Base-by-base conservation (phyloP, 2,797 vertebrate genomes). In the Parauchenoglanis ngamensis region DNA sequence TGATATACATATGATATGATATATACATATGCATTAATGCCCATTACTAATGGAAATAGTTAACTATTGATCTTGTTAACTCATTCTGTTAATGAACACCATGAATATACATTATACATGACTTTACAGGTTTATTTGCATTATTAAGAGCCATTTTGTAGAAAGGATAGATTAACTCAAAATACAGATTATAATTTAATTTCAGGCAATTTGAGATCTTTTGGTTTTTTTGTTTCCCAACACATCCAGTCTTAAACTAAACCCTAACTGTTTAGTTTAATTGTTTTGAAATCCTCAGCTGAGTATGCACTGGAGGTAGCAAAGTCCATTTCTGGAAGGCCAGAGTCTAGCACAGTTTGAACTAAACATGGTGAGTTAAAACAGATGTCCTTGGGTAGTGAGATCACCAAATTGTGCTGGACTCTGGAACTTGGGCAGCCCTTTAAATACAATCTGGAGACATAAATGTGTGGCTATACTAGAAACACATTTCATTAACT, bases 251-350 rank as follows among this genome's bases (percentile, higher is more conserved):
- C 78, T 8, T 44, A 25, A 40, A 23, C 75, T 23, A 59, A 59
- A 40, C 77, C 23, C 23, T 79, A 80, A 40, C 31, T 44, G 79
- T n/a, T 63, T 46, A 63, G 79, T n/a, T 15, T 59, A 57, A 81
- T 63, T 81, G 57, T 63, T 81, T 81, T 81, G 79, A 81, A 61
- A 63, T 63, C 35, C 79, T 63, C 12, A 79, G 12, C 23, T 13
- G 21, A 1, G 79, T 15, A 44, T 81, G 63, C 23, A 46, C 59
- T 28, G 19, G 23, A 4, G 61, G 13, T 63, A 44, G 4, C 6
- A 7, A 49, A 65, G 40, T 65, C 40, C 13, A 28, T 82, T 82
- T 65, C 80, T 65, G 10, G 11, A 81, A 15, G 1, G 12, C 56
- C 78, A 19, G 35, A 46, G 59, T 65, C 59, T 46, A 46, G n/a